Evolutionary conservation across 2,888 invertebrate species (phyloP), one percentile per base, ranked within the genome.

Genomic region (Seira musarum): DNA sequence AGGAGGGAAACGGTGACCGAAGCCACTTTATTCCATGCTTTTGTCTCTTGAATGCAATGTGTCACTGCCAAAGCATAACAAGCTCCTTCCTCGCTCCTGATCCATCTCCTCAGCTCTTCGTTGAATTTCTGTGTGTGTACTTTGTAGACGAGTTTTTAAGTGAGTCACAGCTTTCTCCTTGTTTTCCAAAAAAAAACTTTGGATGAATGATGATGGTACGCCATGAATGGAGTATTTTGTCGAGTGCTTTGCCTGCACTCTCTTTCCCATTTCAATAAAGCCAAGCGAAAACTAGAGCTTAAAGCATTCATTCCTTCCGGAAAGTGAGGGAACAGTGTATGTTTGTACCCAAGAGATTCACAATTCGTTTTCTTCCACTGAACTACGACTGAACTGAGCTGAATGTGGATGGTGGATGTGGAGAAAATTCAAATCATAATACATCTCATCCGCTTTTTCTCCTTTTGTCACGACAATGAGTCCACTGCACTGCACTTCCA

Each of bases 41-140:
- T 49, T 49, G 13, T 49, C 15, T n/a, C 49, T 49, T n/a, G 25
- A 71, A 71, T 63, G 57, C 70, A 66, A 66, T 72, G 61, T 60
- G 70, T 63, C 78, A 72, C 72, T 77, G 77, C 77, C 70, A 71
- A 64, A 61, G 24, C 65, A 25, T 60, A 74, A 66, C 66, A 74
- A 49, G 63, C 65, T 21, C 65, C 70, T 61, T 69, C 49, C n/a
- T 72, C 46, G 46, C 24, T 49, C 49, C 40, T 8, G n/a, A 2
- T 53, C 53, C 24, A n/a, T 61, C 22, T 61, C 61, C 17, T 61
- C 40, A 64, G 40, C 40, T 64, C 35, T 24, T 53, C 25, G 8
- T 40, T 40, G 40, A 40, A 40, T 40, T 40, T n/a, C n/a, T n/a
- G n/a, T n/a, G 40, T 40, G 40, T 8, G 40, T n/a, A 2, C 15